Conservation (phyloP, 1,140 invertebrate species). For the Meloidogyne chitwoodi region DNA sequence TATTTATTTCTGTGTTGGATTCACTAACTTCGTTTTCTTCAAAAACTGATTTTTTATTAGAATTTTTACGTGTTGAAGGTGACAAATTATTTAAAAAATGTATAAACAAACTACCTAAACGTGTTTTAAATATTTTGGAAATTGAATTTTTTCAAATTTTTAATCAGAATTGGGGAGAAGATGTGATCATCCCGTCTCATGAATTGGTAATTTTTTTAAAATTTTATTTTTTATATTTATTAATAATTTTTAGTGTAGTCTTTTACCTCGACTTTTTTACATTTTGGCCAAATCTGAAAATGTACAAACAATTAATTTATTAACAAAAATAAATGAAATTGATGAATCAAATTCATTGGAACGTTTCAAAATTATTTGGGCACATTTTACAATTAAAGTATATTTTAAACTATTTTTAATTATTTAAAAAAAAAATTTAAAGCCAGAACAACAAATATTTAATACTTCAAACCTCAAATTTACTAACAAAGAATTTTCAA, state of each 20-base stretch:
- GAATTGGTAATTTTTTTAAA: background rate
- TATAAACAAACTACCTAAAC: constrained; percentile 1
- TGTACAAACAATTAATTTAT: background rate
- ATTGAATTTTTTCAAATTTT: background rate
- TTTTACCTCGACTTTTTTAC: background rate
- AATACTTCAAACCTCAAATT: background rate
- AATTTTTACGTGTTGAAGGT: constrained; percentile 11
- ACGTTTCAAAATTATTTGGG: background rate
- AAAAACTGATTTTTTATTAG: constrained; percentile 26
- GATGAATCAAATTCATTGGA: background rate
- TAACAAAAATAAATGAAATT: background rate
- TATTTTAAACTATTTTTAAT: background rate
- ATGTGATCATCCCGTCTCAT: background rate
- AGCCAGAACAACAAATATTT: background rate
- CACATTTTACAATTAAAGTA: background rate
- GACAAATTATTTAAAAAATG: constrained; percentile 6
- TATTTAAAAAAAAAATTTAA: background rate
- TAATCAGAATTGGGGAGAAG: background rate
- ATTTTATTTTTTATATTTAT: background rate
- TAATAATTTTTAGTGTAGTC: background rate
- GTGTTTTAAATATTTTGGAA: background rate
- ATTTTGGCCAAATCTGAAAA: constrained; percentile 17
- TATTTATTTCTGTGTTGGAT: background rate
- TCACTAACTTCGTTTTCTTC: background rate
- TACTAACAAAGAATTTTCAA: background rate